Evolutionary conservation across 1,140 invertebrate genomes (phyloP).

Genomic region (Macrocentrus cingulum): DNA sequence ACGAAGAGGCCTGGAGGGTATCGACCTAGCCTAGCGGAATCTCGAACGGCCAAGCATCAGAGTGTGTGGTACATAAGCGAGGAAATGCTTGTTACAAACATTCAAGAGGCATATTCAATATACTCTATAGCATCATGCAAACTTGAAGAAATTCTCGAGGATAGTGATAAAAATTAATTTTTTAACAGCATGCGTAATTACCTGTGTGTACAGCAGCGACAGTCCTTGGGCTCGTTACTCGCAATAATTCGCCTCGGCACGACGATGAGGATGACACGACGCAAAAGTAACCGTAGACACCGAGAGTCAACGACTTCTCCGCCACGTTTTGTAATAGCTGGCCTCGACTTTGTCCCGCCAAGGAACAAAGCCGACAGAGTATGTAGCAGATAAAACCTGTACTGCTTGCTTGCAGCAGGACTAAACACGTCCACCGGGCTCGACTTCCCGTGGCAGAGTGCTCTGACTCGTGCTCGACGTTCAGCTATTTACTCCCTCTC

Average conservation of each 20-base stretch:
- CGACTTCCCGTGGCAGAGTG: conserved; percentile 44
- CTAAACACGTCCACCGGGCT: conserved; percentile 41
- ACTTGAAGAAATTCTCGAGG: no score
- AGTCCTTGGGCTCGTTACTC: conserved; percentile 1
- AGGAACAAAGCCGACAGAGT: not conserved
- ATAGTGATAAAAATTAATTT: no score
- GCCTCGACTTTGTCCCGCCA: conserved; percentile 1
- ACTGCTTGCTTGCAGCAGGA: not conserved
- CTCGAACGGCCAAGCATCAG: conserved; percentile 3
- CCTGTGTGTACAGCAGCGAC: not conserved
- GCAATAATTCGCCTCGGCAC: not conserved
- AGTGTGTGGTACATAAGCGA: conserved; percentile 5
- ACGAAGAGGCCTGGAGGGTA: conserved; percentile 20
- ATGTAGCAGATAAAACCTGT: conserved; percentile 16
- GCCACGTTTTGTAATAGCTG: conserved; percentile 19
- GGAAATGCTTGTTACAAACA: conserved; percentile 9
- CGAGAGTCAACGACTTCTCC: conserved; percentile 23
- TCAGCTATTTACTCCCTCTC: conserved; percentile 12
- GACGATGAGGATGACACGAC: not conserved
- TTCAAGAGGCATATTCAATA: not conserved
- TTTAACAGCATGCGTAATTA: no score
- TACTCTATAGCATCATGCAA: no score
- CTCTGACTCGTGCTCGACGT: conserved; percentile 32
- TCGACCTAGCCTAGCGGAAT: conserved; percentile 23
- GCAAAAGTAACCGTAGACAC: not conserved